A percentile compares a stretch with the other conserved stretches of the same genome.
These are phyloP conservation scores for Cotesia vestalis DNA, from an alignment of 1,140 invertebrate genomes.

Conservation along the genomic window DNA sequence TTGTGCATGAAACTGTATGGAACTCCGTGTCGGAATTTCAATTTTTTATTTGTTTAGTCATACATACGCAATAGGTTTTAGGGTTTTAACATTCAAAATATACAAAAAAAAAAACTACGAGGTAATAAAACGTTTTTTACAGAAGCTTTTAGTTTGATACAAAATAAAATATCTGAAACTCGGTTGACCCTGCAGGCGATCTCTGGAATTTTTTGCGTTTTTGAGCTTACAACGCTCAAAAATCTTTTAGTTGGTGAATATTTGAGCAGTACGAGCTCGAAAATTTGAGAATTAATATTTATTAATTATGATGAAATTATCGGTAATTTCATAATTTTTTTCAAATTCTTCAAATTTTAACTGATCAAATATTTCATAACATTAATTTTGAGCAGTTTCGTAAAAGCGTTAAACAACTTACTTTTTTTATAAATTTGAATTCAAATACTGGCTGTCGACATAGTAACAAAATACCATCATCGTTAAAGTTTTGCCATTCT, in stretches of 20 bases:
- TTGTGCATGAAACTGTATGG: slow-evolving; percentile 2
- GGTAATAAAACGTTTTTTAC: slow-evolving; percentile 6
- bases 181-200: too few relatives aligned
- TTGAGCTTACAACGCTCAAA: too few relatives aligned
- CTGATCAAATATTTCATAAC: too few relatives aligned
- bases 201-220: too few relatives aligned
- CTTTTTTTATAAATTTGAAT: not conserved
- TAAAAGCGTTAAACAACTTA: too few relatives aligned
- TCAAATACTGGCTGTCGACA: not conserved
- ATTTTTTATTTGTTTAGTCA: not conserved
- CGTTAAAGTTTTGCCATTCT: slow-evolving; percentile 11
- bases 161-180: not conserved
- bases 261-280: too few relatives aligned
- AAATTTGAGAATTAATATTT: too few relatives aligned
- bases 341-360: too few relatives aligned
- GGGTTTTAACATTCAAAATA: slow-evolving; percentile 6
- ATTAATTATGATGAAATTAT: too few relatives aligned
- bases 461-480: slow-evolving; percentile 29
- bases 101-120: not conserved
- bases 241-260: too few relatives aligned
- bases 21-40: slow-evolving; percentile 20
- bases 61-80: not conserved
- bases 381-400: too few relatives aligned
- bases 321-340: too few relatives aligned
- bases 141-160: not conserved